Evolutionary conservation across 2,888 invertebrate species (phyloP).

Genomic region (Drosophila rellima): DNA sequence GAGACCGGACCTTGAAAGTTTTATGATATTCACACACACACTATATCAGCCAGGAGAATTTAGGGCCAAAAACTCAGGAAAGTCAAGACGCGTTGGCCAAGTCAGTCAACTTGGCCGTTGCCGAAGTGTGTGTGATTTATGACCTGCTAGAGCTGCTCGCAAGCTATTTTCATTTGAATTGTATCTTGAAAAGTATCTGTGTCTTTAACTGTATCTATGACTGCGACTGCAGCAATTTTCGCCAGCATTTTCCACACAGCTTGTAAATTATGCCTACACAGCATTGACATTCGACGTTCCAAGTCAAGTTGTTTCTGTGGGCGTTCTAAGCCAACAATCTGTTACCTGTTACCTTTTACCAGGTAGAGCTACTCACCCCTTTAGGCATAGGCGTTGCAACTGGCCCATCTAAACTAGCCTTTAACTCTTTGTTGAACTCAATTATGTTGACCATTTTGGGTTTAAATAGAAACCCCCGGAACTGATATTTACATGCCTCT

Average conservation of each 20-base stretch:
- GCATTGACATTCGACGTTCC: constrained; percentile 44
- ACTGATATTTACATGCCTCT: constrained; percentile 31
- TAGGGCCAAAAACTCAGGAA: constrained; percentile 11
- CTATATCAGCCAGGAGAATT: constrained; percentile 37
- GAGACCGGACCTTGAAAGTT: constrained; percentile 59
- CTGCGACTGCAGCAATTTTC: constrained; percentile 39
- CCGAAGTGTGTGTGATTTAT: constrained; percentile 65
- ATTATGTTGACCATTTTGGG: constrained; percentile 74
- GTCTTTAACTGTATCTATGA: constrained; percentile 26
- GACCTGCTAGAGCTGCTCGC: constrained; percentile 62
- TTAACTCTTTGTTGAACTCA: constrained; percentile 74
- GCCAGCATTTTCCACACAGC: constrained; percentile 38
- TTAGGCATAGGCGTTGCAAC: constrained; percentile 48
- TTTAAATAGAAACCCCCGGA: constrained; percentile 50
- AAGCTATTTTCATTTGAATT: constrained; percentile 72
- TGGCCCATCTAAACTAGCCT: constrained; percentile 43
- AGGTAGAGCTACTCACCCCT: constrained; percentile 13
- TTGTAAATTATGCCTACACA: constrained; percentile 72
- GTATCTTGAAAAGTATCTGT: constrained; percentile 32
- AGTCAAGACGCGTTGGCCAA: constrained; percentile 72
- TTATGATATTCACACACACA: constrained; percentile 48
- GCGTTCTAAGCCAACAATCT: constrained; percentile 54
- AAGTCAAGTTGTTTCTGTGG: constrained; percentile 82
- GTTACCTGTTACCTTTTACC: constrained; percentile 26
- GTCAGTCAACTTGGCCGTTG: constrained; percentile 59